Evolutionary conservation across 30 jellyfish, hydroid and myxozoan species (phyloP).

Genomic region (Turritopsis rubra): DNA sequence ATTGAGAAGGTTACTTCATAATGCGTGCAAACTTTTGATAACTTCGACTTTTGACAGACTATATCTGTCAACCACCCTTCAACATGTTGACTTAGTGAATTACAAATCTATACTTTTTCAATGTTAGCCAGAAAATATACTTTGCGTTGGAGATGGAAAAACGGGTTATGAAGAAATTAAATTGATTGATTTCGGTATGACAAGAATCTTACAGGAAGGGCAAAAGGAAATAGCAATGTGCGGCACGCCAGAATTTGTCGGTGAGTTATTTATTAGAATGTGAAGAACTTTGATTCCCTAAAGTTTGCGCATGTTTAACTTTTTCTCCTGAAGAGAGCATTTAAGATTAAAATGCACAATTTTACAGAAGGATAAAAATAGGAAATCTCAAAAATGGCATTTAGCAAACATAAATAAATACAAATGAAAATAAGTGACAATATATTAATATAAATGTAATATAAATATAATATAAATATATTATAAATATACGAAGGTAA

Average conservation of each 20-base stretch:
- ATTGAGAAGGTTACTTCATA: no score
- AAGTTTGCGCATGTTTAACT: neutral
- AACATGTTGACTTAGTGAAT: neutral
- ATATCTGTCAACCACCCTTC: no score
- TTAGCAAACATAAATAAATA: no score
- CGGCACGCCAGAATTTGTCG: constrained; percentile 95
- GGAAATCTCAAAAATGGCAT: no score
- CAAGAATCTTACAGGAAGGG: constrained; percentile 43
- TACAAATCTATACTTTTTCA: neutral
- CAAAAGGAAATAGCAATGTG: constrained; percentile 52
- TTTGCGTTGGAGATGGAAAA: constrained; percentile 39
- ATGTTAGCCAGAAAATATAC: constrained; percentile 78
- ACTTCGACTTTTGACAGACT: no score
- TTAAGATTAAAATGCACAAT: no score
- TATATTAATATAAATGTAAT: no score
- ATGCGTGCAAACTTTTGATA: no score
- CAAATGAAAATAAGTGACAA: no score
- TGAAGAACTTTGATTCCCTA: neutral
- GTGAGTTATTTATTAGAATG: constrained; percentile 28
- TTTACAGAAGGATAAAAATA: no score
- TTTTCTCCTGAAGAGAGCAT: neutral
- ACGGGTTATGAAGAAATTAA: constrained; percentile 69
- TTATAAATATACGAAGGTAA: no score
- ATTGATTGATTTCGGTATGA: constrained; percentile 83
- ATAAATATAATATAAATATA: no score